Conservation (phyloP, 2,113 vertebrate genomes). For the Saguinus imperator region DNA sequence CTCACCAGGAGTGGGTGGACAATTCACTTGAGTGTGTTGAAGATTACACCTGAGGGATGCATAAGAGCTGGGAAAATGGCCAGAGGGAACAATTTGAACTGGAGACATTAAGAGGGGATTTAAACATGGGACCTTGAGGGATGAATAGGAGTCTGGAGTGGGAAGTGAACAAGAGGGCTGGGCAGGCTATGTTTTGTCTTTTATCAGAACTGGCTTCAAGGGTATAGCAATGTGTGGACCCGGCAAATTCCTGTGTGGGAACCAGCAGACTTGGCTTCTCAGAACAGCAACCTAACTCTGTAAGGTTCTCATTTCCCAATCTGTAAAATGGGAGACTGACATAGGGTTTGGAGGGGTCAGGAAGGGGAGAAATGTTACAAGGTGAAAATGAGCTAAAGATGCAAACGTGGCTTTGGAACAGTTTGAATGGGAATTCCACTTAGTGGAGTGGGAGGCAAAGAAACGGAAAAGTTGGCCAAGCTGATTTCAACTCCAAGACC, state of each 20-base stretch:
- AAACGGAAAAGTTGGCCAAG: background rate
- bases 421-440: background rate
- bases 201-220: background rate
- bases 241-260: background rate
- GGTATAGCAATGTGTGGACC: background rate
- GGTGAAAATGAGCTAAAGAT: background rate
- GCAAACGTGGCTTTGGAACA: background rate
- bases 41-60: background rate
- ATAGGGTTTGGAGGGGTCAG: background rate
- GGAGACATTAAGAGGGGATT: background rate
- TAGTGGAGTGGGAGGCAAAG: background rate
- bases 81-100: background rate
- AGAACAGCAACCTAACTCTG: background rate
- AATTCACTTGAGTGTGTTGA: background rate
- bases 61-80: background rate
- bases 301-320: background rate
- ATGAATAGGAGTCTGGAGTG: background rate
- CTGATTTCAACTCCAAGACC: background rate
- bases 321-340: background rate
- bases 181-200: background rate
- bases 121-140: background rate
- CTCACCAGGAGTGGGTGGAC: background rate
- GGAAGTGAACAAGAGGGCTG: background rate
- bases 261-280: background rate
- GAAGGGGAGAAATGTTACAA: background rate